Conservation (phyloP, 2,888 invertebrate genomes). For the Agrochola circellaris region DNA sequence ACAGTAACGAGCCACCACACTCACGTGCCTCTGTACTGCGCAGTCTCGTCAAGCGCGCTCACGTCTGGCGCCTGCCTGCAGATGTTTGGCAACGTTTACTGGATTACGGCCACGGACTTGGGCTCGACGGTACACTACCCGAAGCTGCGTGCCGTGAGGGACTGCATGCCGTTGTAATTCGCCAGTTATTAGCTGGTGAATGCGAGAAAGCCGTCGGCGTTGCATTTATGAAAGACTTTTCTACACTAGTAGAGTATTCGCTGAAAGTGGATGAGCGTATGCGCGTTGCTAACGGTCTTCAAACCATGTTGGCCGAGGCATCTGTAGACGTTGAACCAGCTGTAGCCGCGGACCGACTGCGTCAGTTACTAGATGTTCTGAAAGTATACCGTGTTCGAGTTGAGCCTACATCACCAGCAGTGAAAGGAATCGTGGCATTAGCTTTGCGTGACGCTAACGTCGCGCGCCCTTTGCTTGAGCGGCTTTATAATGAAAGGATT, state of each 20-base stretch:
- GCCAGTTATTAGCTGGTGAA: constrained; percentile 70
- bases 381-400: constrained; percentile 68
- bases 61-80: constrained; percentile 77
- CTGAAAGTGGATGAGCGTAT: constrained; percentile 72
- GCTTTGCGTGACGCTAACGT: constrained; percentile 63
- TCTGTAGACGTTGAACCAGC: constrained; percentile 55
- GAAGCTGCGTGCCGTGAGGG: constrained; percentile 78
- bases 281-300: constrained; percentile 62
- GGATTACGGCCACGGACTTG: constrained; percentile 77
- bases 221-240: constrained; percentile 74
- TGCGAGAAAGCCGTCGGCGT: constrained; percentile 63
- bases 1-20: constrained; percentile 78
- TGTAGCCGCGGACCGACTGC: constrained; percentile 55
- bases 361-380: constrained; percentile 71
- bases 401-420: constrained; percentile 66
- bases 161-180: constrained; percentile 79
- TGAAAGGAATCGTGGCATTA: constrained; percentile 65
- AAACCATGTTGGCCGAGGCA: constrained; percentile 66
- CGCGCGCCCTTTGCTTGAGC: constrained; percentile 36
- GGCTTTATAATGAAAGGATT: constrained; percentile 41
- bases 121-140: constrained; percentile 76
- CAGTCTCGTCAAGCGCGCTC: constrained; percentile 80
- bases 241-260: constrained; percentile 74
- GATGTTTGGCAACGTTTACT: constrained; percentile 75
- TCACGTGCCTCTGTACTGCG: constrained; percentile 79